Evolutionary conservation across 2,797 vertebrate species (phyloP), one percentile per base, ranked within the genome.

Genomic region (Moxostoma hubbsi): DNA sequence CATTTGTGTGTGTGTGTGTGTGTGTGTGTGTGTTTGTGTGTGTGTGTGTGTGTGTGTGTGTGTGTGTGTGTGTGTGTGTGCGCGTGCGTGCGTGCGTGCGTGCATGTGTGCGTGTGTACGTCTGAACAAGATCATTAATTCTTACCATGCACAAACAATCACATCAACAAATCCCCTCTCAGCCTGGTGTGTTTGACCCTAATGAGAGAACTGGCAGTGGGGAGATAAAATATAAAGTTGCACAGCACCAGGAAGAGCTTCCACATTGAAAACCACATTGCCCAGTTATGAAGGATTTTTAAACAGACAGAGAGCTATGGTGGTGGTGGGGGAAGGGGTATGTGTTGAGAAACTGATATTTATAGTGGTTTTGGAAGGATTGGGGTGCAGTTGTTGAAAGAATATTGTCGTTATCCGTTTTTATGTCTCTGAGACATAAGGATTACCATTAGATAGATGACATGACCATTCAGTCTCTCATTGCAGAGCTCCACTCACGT

Each of bases 71-170:
- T 47, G 72, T 58, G 70, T 63, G 57, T 18, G 18, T 18, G 18
- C n/a, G n/a, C n/a, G n/a, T n/a, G n/a, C n/a, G n/a, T n/a, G n/a
- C n/a, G n/a, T n/a, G n/a, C n/a, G n/a, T n/a, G n/a, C n/a, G n/a
- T n/a, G n/a, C n/a, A n/a, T 18, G 18, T 70, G 57, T 24, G 24
- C 2, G 24, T 24, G 24, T 24, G 24, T 2, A 24, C 68, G 54
- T 73, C 18, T 64, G 69, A 71, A 68, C 67, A 72, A 62, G 46
- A 78, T 81, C 73, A 83, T 85, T 83, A 81, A 85, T 81, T 73
- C 70, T 50, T 64, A 66, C 70, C 81, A 75, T 66, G 55, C 78
- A 75, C 75, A 74, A 45, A 80, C 74, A 85, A 81, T 78, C 74
- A 45, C 45, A 55, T 76, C 64, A 58, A 57, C 70, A 82, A 73